Percentiles rank a stretch among this genome's conserved stretches.
Conservation (phyloP, 2,888 invertebrate genomes). For the Odontocolon sp. region DNA sequence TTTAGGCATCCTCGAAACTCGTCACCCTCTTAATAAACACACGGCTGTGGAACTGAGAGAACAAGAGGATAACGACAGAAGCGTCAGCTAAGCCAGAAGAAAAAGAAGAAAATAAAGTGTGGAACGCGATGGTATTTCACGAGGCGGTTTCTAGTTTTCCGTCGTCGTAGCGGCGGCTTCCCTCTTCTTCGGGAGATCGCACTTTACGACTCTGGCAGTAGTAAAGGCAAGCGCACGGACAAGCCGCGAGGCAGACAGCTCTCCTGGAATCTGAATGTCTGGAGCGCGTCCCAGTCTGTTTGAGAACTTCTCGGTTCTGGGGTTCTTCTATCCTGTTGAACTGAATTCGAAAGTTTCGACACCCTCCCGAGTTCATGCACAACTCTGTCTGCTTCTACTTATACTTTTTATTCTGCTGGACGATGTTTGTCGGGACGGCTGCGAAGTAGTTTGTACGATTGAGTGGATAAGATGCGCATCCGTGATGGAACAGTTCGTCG, state of each 20-base stretch:
- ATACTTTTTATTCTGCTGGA: not conserved
- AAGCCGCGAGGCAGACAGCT: constrained; percentile 25
- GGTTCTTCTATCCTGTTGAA: not conserved
- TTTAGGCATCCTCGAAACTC: constrained; percentile 35
- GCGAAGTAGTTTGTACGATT: constrained; percentile 23
- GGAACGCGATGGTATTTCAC: not conserved
- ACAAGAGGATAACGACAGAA: not conserved
- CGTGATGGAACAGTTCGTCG: not conserved
- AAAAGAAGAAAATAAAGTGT: not conserved
- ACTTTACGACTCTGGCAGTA: constrained; percentile 34
- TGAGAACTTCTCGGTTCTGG: constrained; percentile 32
- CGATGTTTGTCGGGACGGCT: constrained; percentile 33
- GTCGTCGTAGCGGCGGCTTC: constrained; percentile 15
- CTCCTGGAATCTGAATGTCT: constrained; percentile 51
- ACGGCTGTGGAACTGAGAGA: not conserved
- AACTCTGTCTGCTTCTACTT: not conserved
- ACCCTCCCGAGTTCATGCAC: not conserved
- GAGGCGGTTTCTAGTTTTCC: constrained; percentile 19
- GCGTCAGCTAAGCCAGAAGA: not conserved
- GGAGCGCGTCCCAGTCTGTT: constrained; percentile 14
- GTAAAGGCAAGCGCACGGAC: constrained; percentile 33
- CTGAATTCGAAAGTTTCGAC: constrained; percentile 45
- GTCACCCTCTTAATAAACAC: constrained; percentile 40
- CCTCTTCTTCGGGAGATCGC: constrained; percentile 5
- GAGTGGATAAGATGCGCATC: not conserved